Evolutionary conservation across 2,113 vertebrate genomes (phyloP).

Genomic region (Rana temporaria): DNA sequence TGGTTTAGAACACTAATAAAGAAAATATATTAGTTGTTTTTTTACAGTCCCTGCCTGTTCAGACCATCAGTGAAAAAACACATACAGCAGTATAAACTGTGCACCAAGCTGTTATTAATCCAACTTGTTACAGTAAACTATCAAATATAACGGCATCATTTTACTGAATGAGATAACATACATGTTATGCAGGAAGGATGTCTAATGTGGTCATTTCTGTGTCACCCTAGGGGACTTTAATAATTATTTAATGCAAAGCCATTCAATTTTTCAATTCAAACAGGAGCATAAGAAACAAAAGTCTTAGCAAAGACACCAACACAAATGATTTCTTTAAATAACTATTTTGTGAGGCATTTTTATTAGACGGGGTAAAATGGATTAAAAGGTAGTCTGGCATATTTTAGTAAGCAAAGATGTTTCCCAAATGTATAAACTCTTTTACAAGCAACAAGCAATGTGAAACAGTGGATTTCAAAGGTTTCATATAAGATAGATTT

Average conservation of each 20-base stretch:
- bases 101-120: background rate
- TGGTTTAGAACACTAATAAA: too few relatives aligned
- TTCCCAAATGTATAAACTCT: too few relatives aligned
- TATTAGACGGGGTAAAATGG: background rate
- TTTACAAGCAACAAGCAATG: too few relatives aligned
- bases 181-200: constrained; percentile 39
- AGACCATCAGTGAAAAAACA: background rate
- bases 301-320: background rate
- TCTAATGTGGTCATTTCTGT: constrained; percentile 4
- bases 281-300: background rate
- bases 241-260: constrained; percentile 12
- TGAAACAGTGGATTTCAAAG: too few relatives aligned
- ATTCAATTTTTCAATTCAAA: constrained; percentile 30
- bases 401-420: background rate
- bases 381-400: background rate
- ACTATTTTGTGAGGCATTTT: background rate
- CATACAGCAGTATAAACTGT: background rate
- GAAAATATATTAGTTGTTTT: too few relatives aligned
- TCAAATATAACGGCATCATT: constrained; percentile 32
- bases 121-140: constrained; percentile 26
- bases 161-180: constrained; percentile 40
- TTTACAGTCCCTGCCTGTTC: too few relatives aligned
- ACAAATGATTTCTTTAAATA: background rate
- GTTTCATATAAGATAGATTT: too few relatives aligned
- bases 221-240: constrained; percentile 33